These are phyloP conservation scores for Gasterosteus aculeatus DNA, from an alignment of 2,113 vertebrate species.

Conservation along the genomic window DNA sequence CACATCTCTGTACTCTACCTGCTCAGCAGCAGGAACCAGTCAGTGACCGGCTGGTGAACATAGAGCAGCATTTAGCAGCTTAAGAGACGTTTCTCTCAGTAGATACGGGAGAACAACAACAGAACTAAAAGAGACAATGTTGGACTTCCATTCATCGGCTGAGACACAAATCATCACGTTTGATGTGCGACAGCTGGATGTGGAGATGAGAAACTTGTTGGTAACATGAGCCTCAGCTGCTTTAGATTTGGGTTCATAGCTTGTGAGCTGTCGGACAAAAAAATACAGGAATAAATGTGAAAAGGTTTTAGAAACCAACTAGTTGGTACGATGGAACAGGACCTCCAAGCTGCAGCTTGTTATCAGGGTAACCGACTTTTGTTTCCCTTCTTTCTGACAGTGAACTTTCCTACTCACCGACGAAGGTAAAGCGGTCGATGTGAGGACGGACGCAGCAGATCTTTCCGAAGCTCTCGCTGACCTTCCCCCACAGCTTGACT, in stretches of 20 bases:
- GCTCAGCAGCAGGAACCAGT: no score
- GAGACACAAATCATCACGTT: background rate
- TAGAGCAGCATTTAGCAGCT: no score
- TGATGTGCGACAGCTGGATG: background rate
- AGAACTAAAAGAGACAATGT: background rate
- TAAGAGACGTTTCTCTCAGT: background rate
- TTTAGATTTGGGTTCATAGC: background rate
- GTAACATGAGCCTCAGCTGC: background rate
- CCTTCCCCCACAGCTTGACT: constrained; percentile 95
- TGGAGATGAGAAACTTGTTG: background rate
- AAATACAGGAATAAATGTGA: no score
- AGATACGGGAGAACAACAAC: background rate
- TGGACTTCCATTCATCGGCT: background rate
- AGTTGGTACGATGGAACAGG: no score
- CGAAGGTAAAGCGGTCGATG: constrained; percentile 94
- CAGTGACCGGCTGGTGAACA: no score
- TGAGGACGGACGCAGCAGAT: constrained; percentile 97
- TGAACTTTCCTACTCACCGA: constrained; percentile 83
- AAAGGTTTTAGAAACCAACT: no score
- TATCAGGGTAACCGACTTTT: no score
- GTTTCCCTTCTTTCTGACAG: background rate
- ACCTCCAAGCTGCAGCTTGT: no score
- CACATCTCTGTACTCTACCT: no score
- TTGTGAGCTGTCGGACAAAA: background rate
- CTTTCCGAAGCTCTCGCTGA: constrained; percentile 92